phyloP scores from a whole-genome alignment of 2,113 vertebrate genomes.

The Austrofundulus limnaeus region DNA sequence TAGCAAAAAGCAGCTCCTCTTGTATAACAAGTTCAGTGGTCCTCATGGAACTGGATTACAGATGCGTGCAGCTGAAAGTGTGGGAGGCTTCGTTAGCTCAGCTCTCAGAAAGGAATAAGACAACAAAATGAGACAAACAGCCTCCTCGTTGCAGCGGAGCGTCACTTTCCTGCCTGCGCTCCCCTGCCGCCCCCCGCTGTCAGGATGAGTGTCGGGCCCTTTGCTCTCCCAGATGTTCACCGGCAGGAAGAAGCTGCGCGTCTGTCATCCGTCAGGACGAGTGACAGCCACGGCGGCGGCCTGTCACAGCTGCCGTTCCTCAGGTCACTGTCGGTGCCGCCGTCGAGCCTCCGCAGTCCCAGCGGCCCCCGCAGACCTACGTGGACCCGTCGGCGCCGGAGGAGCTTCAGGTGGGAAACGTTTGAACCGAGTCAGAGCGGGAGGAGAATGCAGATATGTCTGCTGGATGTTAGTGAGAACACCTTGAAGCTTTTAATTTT shows the following conservation, averaged over 20 bases:
- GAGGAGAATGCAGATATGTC: not conserved
- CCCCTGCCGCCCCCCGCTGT: constrained; percentile 30
- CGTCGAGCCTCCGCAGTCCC: constrained; percentile 7
- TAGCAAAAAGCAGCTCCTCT: not conserved
- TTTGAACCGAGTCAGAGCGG: not conserved
- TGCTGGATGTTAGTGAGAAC: no score
- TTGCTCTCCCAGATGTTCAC: constrained; percentile 61
- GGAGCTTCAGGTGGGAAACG: not conserved
- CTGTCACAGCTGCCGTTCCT: constrained; percentile 68
- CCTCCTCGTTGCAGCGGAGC: not conserved
- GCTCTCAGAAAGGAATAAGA: not conserved
- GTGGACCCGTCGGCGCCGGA: not conserved
- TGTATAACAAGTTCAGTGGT: not conserved
- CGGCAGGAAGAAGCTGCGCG: constrained; percentile 54
- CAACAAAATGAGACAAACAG: constrained; percentile 2
- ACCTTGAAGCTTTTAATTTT: no score
- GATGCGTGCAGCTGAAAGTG: not conserved
- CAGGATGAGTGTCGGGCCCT: constrained; percentile 39
- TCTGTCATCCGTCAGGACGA: constrained; percentile 70
- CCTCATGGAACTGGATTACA: not conserved
- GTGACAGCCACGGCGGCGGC: constrained; percentile 58
- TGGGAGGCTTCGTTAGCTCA: not conserved
- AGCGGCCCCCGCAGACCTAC: not conserved
- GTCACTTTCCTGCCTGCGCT: constrained; percentile 3
- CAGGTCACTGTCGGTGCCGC: constrained; percentile 53